Evolutionary conservation across 2,888 invertebrate species (phyloP), one percentile per base, ranked within the genome.

Genomic region (Aphidius colemani): DNA sequence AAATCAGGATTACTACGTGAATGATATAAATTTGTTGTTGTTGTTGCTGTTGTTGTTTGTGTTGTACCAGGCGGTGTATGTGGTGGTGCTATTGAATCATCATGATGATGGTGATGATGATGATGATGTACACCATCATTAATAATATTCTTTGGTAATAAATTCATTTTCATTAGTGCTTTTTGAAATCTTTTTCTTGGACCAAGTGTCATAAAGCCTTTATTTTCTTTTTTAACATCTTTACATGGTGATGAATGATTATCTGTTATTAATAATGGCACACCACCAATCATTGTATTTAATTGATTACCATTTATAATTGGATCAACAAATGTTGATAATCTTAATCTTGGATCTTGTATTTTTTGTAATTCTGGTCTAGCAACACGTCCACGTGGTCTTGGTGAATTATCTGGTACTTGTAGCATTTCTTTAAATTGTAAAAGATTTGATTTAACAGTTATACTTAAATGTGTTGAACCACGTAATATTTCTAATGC

Each of bases 391-490:
- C 88, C 87, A 74, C 91, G 86, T 50, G 90, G 89, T 71, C 91
- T 85, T n/a, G 92, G 91, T 49, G 92, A 92, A 82, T 91, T 93
- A 74, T 93, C 93, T 59, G 93, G 91, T 77, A 90, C 88, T 69
- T 88, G 87, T 61, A 90, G 80, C 88, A 90, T 89, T 81, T 90
- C 90, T 80, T 88, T 88, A 75, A 88, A 88, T 64, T 85, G 88
- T 79, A 97, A 86, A 75, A 98, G 87, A 85, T 99, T 99, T 77
- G 96, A 97, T 84, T 97, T 98, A 59, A 99, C 95, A 62, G 95
- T 95, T 72, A 99, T 93, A 82, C 95, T 94, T 67, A 99, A 86
- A 85, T 98, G 98, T 57, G 98, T 99, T 57, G 96, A 94, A 65
- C 95, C 92, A 70, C 93, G 89, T 11, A 99, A 88, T 68, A 98